These are phyloP conservation scores for Trachelipus rathkii DNA, from an alignment of 1,140 invertebrate species.

Conservation along the genomic window DNA sequence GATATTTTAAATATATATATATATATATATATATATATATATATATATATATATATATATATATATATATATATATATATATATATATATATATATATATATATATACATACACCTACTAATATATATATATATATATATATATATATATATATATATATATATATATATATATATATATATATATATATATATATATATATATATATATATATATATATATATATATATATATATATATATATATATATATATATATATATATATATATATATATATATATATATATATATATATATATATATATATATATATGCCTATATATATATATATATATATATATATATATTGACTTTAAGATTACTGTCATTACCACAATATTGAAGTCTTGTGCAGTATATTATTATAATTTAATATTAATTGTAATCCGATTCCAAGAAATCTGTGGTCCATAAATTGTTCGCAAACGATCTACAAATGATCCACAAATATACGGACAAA, in stretches of 20 bases:
- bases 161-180: not conserved
- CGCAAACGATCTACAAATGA: not conserved
- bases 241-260: slow-evolving; percentile 11
- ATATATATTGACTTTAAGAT: not conserved
- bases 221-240: not conserved
- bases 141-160: not conserved
- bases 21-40: too few species aligned
- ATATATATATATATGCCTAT: not conserved
- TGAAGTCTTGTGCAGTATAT: too few species aligned
- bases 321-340: slow-evolving; percentile 15
- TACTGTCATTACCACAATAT: not conserved
- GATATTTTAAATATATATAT: too few species aligned
- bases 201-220: slow-evolving; percentile 14
- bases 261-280: slow-evolving; percentile 15
- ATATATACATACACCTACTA: too few species aligned
- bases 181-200: slow-evolving; percentile 10
- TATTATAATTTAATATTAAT: too few species aligned
- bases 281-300: not conserved
- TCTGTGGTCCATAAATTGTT: not conserved
- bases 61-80: too few species aligned
- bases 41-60: too few species aligned
- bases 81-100: too few species aligned
- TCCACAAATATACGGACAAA: not conserved
- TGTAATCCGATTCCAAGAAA: not conserved
- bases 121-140: too few species aligned